Evolutionary conservation across 2,797 vertebrate species (phyloP).

Genomic region (Octomys mimax): DNA sequence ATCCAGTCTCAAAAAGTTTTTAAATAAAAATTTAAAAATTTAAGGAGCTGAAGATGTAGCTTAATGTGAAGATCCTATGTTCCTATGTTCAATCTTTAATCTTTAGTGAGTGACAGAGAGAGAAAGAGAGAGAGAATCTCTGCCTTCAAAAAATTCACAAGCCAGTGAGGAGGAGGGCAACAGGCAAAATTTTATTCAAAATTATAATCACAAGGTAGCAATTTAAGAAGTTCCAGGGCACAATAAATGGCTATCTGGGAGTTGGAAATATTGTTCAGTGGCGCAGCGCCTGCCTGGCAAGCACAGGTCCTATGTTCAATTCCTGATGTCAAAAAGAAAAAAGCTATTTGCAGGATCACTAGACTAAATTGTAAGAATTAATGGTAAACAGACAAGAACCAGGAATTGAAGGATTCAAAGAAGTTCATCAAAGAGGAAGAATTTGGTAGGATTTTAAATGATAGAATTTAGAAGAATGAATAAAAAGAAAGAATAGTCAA

Average conservation of each 20-base stretch:
- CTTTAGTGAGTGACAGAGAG: not conserved
- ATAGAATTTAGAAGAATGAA: not conserved
- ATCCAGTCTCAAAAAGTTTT: not conserved
- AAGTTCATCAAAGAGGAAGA: not conserved
- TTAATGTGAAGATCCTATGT: not conserved
- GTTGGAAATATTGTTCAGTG: too few relatives aligned
- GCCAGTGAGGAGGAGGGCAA: not conserved
- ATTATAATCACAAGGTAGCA: not conserved
- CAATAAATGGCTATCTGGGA: not conserved
- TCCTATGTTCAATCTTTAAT: not conserved
- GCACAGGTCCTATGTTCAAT: too few relatives aligned
- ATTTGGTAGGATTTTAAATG: constrained; percentile 23
- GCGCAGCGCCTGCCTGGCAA: too few relatives aligned
- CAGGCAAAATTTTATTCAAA: constrained; percentile 11
- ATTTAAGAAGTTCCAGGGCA: not conserved
- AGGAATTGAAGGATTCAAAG: not conserved
- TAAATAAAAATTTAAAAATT: not conserved
- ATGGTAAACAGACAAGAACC: not conserved
- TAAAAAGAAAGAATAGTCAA: constrained; percentile 44
- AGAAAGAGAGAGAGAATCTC: not conserved
- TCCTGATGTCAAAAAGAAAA: too few relatives aligned
- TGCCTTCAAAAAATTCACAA: not conserved
- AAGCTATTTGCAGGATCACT: not conserved
- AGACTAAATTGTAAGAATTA: not conserved
- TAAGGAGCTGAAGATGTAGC: not conserved